These are phyloP conservation scores for Cirrhinus molitorella DNA, from an alignment of 2,797 vertebrate genomes.

Conservation along the genomic window DNA sequence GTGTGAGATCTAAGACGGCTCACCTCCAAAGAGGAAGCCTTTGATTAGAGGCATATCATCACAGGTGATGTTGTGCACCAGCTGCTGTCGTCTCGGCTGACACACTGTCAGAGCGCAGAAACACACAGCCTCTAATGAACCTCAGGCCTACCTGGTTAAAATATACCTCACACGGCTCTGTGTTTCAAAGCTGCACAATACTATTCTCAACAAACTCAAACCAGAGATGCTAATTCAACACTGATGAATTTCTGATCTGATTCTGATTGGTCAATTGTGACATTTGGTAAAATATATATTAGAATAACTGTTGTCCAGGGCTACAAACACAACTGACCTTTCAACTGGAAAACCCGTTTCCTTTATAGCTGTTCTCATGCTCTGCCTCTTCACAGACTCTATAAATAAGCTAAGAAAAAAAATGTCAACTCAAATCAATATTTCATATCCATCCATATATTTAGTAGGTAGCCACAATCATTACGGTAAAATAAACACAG, in stretches of 20 bases:
- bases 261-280: not conserved
- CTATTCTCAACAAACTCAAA: not conserved
- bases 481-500: not conserved
- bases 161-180: not conserved
- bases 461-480: not conserved
- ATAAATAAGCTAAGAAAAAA: not conserved
- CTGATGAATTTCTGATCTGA: not conserved
- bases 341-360: not conserved
- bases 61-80: slow-evolving; percentile 50
- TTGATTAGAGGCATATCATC: slow-evolving; percentile 52
- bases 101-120: slow-evolving; percentile 46
- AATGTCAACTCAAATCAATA: slow-evolving; percentile 2
- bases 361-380: not conserved
- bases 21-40: slow-evolving; percentile 42
- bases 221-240: not conserved
- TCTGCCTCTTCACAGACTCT: not conserved
- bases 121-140: slow-evolving; percentile 47
- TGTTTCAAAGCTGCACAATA: slow-evolving; percentile 13
- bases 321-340: not conserved
- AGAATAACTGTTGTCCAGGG: not conserved
- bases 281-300: not conserved
- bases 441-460: slow-evolving; percentile 4
- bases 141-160: slow-evolving; percentile 12
- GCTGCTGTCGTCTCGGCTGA: slow-evolving; percentile 48
- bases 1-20: slow-evolving; percentile 53